A percentile compares a stretch with the other conserved stretches of the same genome.
Evolutionary conservation across 2,888 invertebrate genomes (phyloP).

Genomic region (Parnassius glacialis): DNA sequence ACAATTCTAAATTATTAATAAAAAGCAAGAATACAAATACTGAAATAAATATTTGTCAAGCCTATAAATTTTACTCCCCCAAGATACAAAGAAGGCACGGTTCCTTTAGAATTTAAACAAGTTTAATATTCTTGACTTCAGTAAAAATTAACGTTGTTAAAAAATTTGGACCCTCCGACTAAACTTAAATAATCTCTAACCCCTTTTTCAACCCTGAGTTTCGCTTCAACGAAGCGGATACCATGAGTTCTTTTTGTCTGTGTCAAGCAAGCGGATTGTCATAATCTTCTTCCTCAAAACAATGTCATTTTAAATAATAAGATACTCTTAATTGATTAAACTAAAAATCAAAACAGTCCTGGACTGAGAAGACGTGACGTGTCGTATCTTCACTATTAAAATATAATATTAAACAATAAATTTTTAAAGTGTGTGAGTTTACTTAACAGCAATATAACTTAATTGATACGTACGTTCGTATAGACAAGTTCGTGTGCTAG

Average conservation of each 20-base stretch:
- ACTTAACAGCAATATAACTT: too few relatives aligned
- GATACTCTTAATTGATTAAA: slow-evolving; percentile 43
- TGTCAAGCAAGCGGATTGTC: slow-evolving; percentile 56
- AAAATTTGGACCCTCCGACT: slow-evolving; percentile 43
- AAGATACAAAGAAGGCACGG: slow-evolving; percentile 28
- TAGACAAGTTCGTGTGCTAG: too few relatives aligned
- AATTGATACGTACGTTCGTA: too few relatives aligned
- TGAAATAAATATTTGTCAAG: too few relatives aligned
- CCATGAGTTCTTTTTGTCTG: slow-evolving; percentile 57
- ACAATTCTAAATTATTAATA: too few relatives aligned
- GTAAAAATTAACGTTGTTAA: slow-evolving; percentile 42
- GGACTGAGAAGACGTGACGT: background rate
- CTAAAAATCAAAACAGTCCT: background rate
- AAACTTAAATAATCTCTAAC: slow-evolving; percentile 49
- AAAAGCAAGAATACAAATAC: too few relatives aligned
- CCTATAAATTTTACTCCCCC: background rate
- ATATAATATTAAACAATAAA: too few relatives aligned
- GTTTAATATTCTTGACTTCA: slow-evolving; percentile 42
- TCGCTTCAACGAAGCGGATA: slow-evolving; percentile 46
- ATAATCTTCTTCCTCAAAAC: slow-evolving; percentile 60
- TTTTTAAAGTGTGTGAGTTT: too few relatives aligned
- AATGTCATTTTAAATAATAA: slow-evolving; percentile 64
- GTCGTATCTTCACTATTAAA: too few relatives aligned
- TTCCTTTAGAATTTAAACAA: slow-evolving; percentile 39
- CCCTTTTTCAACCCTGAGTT: slow-evolving; percentile 46